Percentiles rank a stretch among this genome's conserved stretches.
Conservation (phyloP, 2,888 invertebrate genomes). For the Xestia xanthographa region DNA sequence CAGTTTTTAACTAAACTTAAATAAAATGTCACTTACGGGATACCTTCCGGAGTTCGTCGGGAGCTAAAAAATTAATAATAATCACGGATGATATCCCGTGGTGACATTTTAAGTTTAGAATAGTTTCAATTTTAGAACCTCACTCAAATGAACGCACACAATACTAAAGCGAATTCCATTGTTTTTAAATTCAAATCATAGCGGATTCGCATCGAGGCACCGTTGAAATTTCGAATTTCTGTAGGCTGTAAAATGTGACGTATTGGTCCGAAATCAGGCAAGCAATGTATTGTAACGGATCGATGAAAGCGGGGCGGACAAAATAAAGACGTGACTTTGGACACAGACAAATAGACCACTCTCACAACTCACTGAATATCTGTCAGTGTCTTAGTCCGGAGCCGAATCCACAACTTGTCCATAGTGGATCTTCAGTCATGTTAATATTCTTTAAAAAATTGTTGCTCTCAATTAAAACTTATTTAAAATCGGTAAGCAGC, state of each 20-base stretch:
- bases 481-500: no score
- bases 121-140: neutral
- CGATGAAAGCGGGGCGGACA: neutral
- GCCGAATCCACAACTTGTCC: neutral
- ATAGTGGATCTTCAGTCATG: neutral
- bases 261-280: neutral
- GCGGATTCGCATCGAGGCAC: no score
- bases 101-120: neutral
- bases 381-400: neutral
- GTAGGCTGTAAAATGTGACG: neutral
- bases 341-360: neutral
- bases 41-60: no score
- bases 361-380: neutral
- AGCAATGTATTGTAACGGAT: neutral
- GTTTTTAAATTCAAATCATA: neutral
- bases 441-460: no score
- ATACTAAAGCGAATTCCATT: neutral
- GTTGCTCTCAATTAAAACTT: no score
- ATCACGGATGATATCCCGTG: no score
- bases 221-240: neutral
- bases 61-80: no score
- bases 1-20: no score
- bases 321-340: neutral
- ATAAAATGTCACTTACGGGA: no score
- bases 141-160: neutral